Conservation (phyloP, 2,113 vertebrate genomes). For the Sphyrna mokarran region DNA sequence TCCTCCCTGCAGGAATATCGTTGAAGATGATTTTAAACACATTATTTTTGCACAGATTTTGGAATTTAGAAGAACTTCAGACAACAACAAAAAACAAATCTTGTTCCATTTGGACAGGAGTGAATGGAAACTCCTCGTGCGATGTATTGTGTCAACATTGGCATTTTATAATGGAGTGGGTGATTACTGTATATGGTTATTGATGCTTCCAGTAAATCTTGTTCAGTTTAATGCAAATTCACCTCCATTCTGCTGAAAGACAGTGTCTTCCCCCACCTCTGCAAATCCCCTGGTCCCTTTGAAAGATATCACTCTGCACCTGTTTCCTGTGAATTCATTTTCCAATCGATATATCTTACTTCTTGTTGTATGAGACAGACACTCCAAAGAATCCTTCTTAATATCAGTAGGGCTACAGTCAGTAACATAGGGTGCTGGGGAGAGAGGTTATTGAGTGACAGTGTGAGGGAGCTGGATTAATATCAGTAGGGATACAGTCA, state of each 20-base stretch:
- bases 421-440: too few relatives aligned
- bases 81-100: neutral
- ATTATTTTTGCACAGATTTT: constrained; percentile 6
- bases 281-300: neutral
- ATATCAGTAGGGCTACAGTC: neutral
- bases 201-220: constrained; percentile 1
- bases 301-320: neutral
- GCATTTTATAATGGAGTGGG: neutral
- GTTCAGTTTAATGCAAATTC: neutral
- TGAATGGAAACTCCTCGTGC: neutral
- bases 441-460: too few relatives aligned
- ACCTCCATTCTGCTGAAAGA: neutral
- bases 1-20: neutral
- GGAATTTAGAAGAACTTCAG: neutral
- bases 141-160: neutral
- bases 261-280: neutral
- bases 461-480: too few relatives aligned
- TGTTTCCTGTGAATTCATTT: neutral
- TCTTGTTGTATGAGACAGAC: neutral
- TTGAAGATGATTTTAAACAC: neutral
- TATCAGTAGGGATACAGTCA: too few relatives aligned
- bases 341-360: neutral
- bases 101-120: neutral
- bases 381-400: neutral
- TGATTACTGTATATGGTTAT: neutral